Percentiles rank a stretch among this genome's conserved stretches.
phyloP scores from a whole-genome alignment of 2,888 invertebrate genomes.

The Furcula furcula region DNA sequence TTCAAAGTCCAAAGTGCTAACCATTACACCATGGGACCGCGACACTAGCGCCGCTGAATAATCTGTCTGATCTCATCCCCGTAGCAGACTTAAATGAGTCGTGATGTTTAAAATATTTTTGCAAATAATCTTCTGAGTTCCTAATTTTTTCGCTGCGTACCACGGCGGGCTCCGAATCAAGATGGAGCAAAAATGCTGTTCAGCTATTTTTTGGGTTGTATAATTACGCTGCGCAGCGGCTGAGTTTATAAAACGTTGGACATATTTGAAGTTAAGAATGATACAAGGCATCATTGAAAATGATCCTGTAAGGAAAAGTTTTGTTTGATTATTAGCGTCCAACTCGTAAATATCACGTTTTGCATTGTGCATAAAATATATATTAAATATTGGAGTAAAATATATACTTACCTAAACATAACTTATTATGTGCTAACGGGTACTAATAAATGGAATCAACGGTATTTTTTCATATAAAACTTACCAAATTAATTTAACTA shows the following conservation, averaged over 20 bases:
- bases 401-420: too few relatives aligned
- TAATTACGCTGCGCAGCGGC: slow-evolving; percentile 52
- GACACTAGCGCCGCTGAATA: slow-evolving; percentile 1
- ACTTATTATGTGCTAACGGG: too few relatives aligned
- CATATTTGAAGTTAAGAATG: slow-evolving; percentile 47
- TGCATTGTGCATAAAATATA: too few relatives aligned
- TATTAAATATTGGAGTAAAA: too few relatives aligned
- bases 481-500: too few relatives aligned
- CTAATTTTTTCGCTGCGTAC: slow-evolving; percentile 8
- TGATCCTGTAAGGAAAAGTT: not conserved
- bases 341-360: too few relatives aligned
- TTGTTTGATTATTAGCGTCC: too few relatives aligned
- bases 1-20: slow-evolving; percentile 77
- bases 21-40: slow-evolving; percentile 27
- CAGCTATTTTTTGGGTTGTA: slow-evolving; percentile 42
- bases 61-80: not conserved
- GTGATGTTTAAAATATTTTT: not conserved
- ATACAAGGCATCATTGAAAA: slow-evolving; percentile 18
- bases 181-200: slow-evolving; percentile 50
- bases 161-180: slow-evolving; percentile 32
- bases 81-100: not conserved
- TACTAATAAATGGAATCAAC: too few relatives aligned
- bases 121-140: slow-evolving; percentile 4
- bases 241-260: slow-evolving; percentile 53
- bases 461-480: too few relatives aligned